Conservation (phyloP, 2,888 invertebrate genomes). For the Trichopoda pennipes region DNA sequence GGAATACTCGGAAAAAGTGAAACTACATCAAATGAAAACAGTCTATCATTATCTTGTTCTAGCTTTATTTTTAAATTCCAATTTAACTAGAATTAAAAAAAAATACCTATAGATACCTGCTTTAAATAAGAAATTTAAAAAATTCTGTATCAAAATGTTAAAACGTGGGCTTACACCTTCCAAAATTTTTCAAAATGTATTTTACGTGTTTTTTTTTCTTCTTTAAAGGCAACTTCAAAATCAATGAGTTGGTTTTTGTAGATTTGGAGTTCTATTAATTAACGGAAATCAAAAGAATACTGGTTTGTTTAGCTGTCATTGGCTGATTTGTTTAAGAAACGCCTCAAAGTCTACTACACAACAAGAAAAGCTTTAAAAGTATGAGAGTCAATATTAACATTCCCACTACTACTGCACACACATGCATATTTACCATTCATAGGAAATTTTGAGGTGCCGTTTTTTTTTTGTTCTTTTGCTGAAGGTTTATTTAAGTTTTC, state of each 20-base stretch:
- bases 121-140: too few species aligned
- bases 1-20: too few species aligned
- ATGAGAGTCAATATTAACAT: neutral
- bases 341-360: constrained; percentile 45
- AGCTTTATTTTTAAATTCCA: too few species aligned
- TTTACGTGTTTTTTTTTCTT: neutral
- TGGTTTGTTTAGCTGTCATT: constrained; percentile 54
- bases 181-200: too few species aligned
- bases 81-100: too few species aligned
- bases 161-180: too few species aligned
- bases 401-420: neutral
- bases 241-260: constrained; percentile 13
- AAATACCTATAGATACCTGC: too few species aligned
- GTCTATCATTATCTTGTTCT: too few species aligned
- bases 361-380: constrained; percentile 32
- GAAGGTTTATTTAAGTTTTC: constrained; percentile 8
- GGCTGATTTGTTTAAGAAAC: constrained; percentile 58
- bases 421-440: neutral
- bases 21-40: too few species aligned
- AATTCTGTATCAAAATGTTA: too few species aligned
- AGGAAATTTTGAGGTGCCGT: neutral
- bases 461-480: too few species aligned
- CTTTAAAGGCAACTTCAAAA: constrained; percentile 15
- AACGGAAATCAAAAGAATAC: constrained; percentile 39
- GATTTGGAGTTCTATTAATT: constrained; percentile 44